Percentiles rank a stretch among this genome's conserved stretches.
phyloP scores from a whole-genome alignment of 2,888 invertebrate species.

The Chymomyza amoena region DNA sequence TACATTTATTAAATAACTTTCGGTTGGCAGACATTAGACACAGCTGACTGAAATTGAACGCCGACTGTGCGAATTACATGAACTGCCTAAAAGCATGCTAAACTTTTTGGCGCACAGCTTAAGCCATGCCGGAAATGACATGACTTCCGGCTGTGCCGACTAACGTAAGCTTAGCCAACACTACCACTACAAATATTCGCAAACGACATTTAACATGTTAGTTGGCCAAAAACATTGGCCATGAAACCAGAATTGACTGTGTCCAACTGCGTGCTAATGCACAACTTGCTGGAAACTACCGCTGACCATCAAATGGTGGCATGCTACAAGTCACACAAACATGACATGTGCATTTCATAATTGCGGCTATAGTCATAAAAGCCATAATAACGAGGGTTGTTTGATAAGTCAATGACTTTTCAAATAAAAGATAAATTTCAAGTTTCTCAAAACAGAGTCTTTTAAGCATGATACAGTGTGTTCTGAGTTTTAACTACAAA shows the following conservation, averaged over 20 bases:
- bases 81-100: slow-evolving; percentile 62
- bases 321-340: not conserved
- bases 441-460: no score
- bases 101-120: slow-evolving; percentile 49
- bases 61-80: not conserved
- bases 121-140: slow-evolving; percentile 58
- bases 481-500: no score
- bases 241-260: not conserved
- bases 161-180: slow-evolving; percentile 26
- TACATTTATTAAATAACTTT: slow-evolving; percentile 71
- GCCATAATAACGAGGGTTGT: not conserved
- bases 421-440: no score
- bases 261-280: not conserved
- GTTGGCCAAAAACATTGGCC: slow-evolving; percentile 18
- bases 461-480: no score
- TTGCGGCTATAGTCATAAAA: not conserved
- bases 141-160: slow-evolving; percentile 60
- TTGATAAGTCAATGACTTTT: not conserved
- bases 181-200: slow-evolving; percentile 11
- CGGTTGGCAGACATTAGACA: slow-evolving; percentile 14
- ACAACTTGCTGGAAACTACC: slow-evolving; percentile 16
- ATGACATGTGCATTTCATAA: slow-evolving; percentile 15
- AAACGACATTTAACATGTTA: slow-evolving; percentile 15
- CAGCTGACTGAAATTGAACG: slow-evolving; percentile 28
- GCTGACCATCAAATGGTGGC: not conserved